These are phyloP conservation scores for Mellilla xanthometata DNA, from an alignment of 2,888 invertebrate genomes.

Conservation along the genomic window DNA sequence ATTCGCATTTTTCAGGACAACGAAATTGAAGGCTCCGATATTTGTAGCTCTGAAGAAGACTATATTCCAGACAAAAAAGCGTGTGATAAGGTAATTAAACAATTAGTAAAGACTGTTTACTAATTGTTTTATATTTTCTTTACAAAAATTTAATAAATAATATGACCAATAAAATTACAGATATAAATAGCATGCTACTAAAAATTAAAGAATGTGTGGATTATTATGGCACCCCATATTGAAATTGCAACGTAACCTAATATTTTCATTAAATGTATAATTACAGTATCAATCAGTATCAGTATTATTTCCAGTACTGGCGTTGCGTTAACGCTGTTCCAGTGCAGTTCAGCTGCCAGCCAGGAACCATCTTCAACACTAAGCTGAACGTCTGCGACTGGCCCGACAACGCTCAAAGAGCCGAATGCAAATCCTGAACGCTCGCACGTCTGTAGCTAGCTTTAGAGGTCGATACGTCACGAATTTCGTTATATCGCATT, in stretches of 20 bases:
- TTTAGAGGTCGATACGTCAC: conserved; percentile 25
- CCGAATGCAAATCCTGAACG: conserved; percentile 67
- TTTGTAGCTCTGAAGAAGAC: conserved; percentile 61
- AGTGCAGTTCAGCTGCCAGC: conserved; percentile 87
- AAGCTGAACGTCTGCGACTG: conserved; percentile 89
- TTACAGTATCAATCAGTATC: neutral
- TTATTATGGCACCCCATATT: no score
- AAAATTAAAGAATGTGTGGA: no score
- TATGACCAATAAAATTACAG: no score
- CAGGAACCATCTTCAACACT: conserved; percentile 89
- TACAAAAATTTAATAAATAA: no score
- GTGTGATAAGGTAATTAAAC: conserved; percentile 72
- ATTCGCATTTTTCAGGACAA: conserved; percentile 54
- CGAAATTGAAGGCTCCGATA: conserved; percentile 65
- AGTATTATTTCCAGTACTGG: conserved; percentile 85
- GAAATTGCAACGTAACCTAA: no score
- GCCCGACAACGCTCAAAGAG: conserved; percentile 87
- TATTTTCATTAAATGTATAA: no score
- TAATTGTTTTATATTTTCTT: no score
- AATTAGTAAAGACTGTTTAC: no score
- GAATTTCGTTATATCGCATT: conserved; percentile 18
- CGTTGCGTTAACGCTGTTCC: conserved; percentile 92
- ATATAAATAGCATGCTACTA: no score
- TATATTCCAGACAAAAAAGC: conserved; percentile 68
- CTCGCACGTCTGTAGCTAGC: conserved; percentile 20